Base-by-base conservation (phyloP, 2,113 vertebrate genomes). In the Manacus vitellinus region DNA sequence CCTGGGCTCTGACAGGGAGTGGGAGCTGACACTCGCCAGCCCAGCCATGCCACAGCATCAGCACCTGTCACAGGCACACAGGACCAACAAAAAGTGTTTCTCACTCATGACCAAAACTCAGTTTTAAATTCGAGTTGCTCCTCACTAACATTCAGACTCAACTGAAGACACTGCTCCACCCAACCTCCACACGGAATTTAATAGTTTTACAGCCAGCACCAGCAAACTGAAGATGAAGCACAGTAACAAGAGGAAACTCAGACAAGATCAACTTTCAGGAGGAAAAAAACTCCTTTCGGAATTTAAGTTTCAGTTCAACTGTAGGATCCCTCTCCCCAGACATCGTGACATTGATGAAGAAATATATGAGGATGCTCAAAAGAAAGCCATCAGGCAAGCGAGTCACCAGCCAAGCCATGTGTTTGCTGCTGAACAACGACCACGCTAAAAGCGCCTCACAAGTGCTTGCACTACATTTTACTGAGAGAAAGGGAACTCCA, bases 321-420 rank as follows among this genome's bases (percentile, higher is more conserved):
- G 66, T 39, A 75, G 55, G 41, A 89, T 27, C 11, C 33, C 21
- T 51, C 43, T 86, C 37, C 52, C n/a, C 55, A 87, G 39, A 70
- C 20, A 76, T 41, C n/a, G 19, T 19, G 24, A 71, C 20, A 27
- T 9, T 51, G 28, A 59, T 41, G 52, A 67, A 75, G n/a, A 79
- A 85, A 28, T 72, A 80, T n/a, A 65, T 71, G 83, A 84, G 86
- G 59, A 88, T 75, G 41, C 77, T 87, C 49, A 73, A 62, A 63
- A 55, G 73, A 89, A 73, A 95, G 55, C 75, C 49, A 75, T 22
- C 10, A 88, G 75, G 74, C 46, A 92, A 96, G 65, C 73, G 93
- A 68, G 85, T 17, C 85, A 91, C 35, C 70, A 91, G 66, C 46
- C 43, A 76, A 91, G 76, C 44, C 43, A 77, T 5, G 0, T 6